Percentiles rank a stretch among this genome's conserved stretches.
These are phyloP conservation scores for Calephelis nemesis DNA, from an alignment of 1,140 invertebrate species.

Conservation along the genomic window DNA sequence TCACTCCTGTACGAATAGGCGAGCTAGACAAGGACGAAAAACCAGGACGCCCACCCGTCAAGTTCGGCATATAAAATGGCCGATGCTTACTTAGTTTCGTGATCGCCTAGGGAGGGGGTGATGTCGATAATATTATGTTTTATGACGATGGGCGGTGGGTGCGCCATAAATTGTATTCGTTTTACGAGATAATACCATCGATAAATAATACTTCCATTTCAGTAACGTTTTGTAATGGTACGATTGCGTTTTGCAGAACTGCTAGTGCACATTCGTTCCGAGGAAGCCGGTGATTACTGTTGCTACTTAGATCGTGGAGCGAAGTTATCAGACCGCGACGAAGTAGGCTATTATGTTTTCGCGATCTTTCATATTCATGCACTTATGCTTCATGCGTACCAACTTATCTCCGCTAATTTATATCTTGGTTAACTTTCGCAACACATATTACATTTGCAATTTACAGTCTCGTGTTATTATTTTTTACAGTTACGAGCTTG, in stretches of 20 bases:
- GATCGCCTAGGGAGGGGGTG: slow-evolving; percentile 73
- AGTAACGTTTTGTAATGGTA: slow-evolving; percentile 43
- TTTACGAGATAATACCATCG: slow-evolving; percentile 67
- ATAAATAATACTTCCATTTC: slow-evolving; percentile 65
- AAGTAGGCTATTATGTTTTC: slow-evolving; percentile 35
- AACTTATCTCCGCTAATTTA: slow-evolving; percentile 31
- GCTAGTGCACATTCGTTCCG: slow-evolving; percentile 34
- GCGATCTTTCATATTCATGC: slow-evolving; percentile 35
- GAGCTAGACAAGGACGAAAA: slow-evolving; percentile 42
- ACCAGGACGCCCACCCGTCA: slow-evolving; percentile 51
- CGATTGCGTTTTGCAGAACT: slow-evolving; percentile 18
- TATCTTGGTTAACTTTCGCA: slow-evolving; percentile 2
- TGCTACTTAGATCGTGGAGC: slow-evolving; percentile 47
- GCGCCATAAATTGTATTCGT: slow-evolving; percentile 71
- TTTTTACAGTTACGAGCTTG: slow-evolving; percentile 11
- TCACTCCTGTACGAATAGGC: slow-evolving; percentile 29
- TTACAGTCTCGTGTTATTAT: neutral
- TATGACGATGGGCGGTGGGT: slow-evolving; percentile 58
- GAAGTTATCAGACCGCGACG: slow-evolving; percentile 55
- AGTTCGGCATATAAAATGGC: slow-evolving; percentile 72
- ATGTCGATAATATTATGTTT: slow-evolving; percentile 77
- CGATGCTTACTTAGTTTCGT: slow-evolving; percentile 75
- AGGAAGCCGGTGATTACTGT: slow-evolving; percentile 53
- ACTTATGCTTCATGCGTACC: slow-evolving; percentile 23
- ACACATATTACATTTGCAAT: slow-evolving; percentile 4